Base-by-base conservation (phyloP, 2,888 invertebrate species). In the Dasypolia templi region DNA sequence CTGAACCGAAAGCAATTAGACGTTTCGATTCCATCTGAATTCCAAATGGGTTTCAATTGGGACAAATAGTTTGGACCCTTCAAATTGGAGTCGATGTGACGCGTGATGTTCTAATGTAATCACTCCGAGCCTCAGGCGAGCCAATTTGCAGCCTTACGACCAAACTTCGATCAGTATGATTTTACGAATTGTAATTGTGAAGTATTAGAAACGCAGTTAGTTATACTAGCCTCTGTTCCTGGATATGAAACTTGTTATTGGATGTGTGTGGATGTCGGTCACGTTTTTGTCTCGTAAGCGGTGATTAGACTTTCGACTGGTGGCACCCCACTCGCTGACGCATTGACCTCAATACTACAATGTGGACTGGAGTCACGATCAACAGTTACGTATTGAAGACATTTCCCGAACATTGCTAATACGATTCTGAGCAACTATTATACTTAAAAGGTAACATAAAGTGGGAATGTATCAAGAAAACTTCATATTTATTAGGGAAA, bases 1-100 rank as follows among this genome's bases (percentile, higher is more conserved):
- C 88, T 88, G 87, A 88, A 90, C 85, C 90, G 89, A 91, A 90
- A 90, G 91, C 94, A 94, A 94, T 95, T 94, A 95, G 92, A 91
- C 92, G 90, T 92, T 91, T 90, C 90, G 89, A 89, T 90, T 90
- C 89, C 90, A 91, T 92, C 92, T 90, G 93, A 92, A 92, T 93
- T 88, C 88, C 90, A 91, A 93, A 93, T 93, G 91, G 88, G 87
- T 86, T 88, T 87, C 87, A 87, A 87, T 88, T 88, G 87, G 88
- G 87, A 87, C 89, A 87, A 83, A 84, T 85, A 86, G 86, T 86
- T 87, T 75, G 88, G 89, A 83, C 88, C 87, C 88, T 87, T 87
- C 77, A 85, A 86, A 88, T 88, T 77, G 86, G 82, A 87, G 88
- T 79, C 81, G 87, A 87, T 84, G 87, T 87, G 87, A 88, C 87